Conservation (phyloP, 1,140 invertebrate species). For the Brachionus angularis region DNA sequence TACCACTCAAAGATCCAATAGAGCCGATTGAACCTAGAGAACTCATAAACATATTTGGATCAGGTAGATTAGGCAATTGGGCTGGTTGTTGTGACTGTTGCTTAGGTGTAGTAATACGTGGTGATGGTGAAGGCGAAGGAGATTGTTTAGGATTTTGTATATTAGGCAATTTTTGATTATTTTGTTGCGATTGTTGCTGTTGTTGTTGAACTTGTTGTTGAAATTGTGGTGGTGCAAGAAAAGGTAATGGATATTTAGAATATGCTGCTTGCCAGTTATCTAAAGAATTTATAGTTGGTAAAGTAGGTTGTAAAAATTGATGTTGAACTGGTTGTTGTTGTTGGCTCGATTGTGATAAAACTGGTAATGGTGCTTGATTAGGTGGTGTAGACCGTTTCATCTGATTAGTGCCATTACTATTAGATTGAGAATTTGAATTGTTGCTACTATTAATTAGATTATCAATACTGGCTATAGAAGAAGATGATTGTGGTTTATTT, state of each 20-base stretch:
- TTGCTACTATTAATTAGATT: too few species aligned
- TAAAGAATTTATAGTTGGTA: constrained; percentile 20
- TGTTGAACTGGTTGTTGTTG: too few species aligned
- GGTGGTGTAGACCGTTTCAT: neutral
- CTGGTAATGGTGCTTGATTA: neutral
- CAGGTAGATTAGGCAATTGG: too few species aligned
- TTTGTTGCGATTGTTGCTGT: neutral
- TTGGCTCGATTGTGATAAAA: too few species aligned
- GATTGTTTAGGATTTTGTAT: constrained; percentile 12
- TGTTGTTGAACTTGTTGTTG: constrained; percentile 10
- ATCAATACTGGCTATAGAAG: too few species aligned
- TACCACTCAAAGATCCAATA: too few species aligned
- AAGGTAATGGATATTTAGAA: constrained; percentile 26
- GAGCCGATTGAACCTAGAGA: too few species aligned
- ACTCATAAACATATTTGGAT: too few species aligned
- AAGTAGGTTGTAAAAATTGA: neutral
- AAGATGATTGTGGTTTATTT: too few species aligned
- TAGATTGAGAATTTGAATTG: too few species aligned
- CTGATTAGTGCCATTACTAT: neutral
- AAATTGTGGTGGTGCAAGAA: constrained; percentile 9
- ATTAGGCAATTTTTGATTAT: neutral
- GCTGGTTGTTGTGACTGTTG: too few species aligned
- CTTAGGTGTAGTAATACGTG: too few species aligned
- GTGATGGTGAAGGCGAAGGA: constrained; percentile 23
- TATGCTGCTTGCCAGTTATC: constrained; percentile 41